Evolutionary conservation across 2,888 invertebrate species (phyloP), one percentile per base, ranked within the genome.

Genomic region (Onchidella celtica): DNA sequence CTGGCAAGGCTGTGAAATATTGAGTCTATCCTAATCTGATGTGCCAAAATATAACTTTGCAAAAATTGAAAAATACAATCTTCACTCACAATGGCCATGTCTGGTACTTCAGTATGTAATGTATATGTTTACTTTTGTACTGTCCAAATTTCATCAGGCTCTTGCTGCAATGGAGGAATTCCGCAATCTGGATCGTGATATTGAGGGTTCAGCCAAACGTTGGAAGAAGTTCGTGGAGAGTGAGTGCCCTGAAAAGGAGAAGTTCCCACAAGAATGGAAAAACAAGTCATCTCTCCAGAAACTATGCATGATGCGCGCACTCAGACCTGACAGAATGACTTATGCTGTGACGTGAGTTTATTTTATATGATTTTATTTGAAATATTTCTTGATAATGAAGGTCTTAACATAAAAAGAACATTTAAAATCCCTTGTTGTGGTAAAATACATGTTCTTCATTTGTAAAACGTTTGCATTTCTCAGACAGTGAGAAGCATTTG

Each of bases 251-350:
- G 99, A 99, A 93, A 96, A 97, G 87, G 98, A 99, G 92, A 98
- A 98, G 93, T 97, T 99, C 93, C 99, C 99, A 0, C 98, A 98
- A 82, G 99, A 99, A 94, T 99, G 98, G 98, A 99, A 99, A 93
- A 98, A 97, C 91, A 98, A 98, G 94, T 96, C 97, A 0, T 96
- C 97, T 0, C 94, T 99, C 29, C 98, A 99, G 92, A 95, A 97
- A 86, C 94, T 99, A n/a, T 98, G 98, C 92, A 98, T 99, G 97
- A 95, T 99, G 94, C 95, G 99, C 92, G 98, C 98, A 0, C 94
- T 99, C 27, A 94, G 99, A 87, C 98, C 99, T 0, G 99, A 99
- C 93, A 95, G 99, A 88, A 98, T 99, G 98, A 97, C 97, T 0
- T 98, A 99, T 94, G 98, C 98, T 1, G 95, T 99, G 57, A 89